phyloP scores from a whole-genome alignment of 2,888 invertebrate genomes.

The Microdon myrmicae region DNA sequence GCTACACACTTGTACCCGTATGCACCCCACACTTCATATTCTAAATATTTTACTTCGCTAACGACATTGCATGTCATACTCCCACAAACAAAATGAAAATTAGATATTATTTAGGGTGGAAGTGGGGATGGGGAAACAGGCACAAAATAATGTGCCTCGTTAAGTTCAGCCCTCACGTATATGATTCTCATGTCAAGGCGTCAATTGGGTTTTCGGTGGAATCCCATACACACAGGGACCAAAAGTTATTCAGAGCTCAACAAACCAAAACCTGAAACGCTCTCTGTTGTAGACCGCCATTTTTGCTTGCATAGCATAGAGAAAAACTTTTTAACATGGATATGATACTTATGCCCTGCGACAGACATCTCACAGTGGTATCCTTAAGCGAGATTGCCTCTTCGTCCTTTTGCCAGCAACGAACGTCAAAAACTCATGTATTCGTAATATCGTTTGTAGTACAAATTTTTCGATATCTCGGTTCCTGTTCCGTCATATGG shows the following conservation, averaged over 20 bases:
- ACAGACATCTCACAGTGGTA: constrained; percentile 21
- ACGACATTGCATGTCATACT: too few relatives aligned
- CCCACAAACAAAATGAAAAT: constrained; percentile 37
- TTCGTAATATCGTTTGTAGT: too few relatives aligned
- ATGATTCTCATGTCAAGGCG: constrained; percentile 38
- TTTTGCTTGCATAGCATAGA: constrained; percentile 26
- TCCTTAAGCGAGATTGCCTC: constrained; percentile 5
- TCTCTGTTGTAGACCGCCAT: constrained; percentile 8
- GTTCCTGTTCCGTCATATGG: too few relatives aligned
- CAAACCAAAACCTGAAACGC: constrained; percentile 28
- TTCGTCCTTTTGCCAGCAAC: too few relatives aligned
- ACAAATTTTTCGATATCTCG: too few relatives aligned
- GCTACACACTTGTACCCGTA: background rate
- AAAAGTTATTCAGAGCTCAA: constrained; percentile 37
- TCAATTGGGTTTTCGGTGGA: constrained; percentile 27
- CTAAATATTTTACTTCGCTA: too few relatives aligned
- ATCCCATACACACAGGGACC: constrained; percentile 9
- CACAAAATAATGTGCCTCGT: too few relatives aligned
- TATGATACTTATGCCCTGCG: constrained; percentile 22
- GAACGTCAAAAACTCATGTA: too few relatives aligned
- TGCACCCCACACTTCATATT: too few relatives aligned
- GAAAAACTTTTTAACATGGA: constrained; percentile 20
- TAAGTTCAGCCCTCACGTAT: too few relatives aligned
- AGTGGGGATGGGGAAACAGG: too few relatives aligned
- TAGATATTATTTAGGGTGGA: constrained; percentile 42